Conservation (phyloP, 1,140 invertebrate species). For the Formica selysi region DNA sequence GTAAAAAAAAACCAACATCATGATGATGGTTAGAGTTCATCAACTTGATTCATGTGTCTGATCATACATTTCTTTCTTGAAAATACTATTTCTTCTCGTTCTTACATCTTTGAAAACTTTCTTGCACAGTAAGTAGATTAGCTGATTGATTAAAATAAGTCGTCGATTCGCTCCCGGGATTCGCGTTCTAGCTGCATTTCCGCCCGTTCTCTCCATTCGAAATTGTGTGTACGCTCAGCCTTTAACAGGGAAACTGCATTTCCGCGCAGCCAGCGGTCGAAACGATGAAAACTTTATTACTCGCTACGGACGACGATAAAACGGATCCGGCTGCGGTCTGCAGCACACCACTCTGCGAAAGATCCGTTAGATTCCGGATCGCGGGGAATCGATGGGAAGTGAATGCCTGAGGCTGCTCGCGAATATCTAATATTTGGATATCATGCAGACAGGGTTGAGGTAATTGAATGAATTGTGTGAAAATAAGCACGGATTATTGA, state of each 20-base stretch:
- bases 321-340: slow-evolving; percentile 47
- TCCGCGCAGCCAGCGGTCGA: slow-evolving; percentile 61
- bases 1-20: neutral
- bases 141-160: slow-evolving; percentile 51
- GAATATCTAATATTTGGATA: slow-evolving; percentile 59
- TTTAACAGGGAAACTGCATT: slow-evolving; percentile 64
- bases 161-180: slow-evolving; percentile 10
- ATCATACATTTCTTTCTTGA: neutral
- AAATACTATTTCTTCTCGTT: neutral
- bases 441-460: slow-evolving; percentile 11
- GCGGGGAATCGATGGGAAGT: slow-evolving; percentile 39
- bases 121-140: slow-evolving; percentile 2
- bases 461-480: slow-evolving; percentile 31
- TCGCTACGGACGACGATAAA: slow-evolving; percentile 56
- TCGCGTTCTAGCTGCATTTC: neutral
- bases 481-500: slow-evolving; percentile 40
- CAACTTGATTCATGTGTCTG: neutral
- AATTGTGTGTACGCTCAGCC: slow-evolving; percentile 55
- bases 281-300: slow-evolving; percentile 67
- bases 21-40: neutral
- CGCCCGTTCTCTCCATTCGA: slow-evolving; percentile 15
- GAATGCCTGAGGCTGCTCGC: neutral
- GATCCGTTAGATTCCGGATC: slow-evolving; percentile 34
- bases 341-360: slow-evolving; percentile 22
- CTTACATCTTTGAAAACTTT: slow-evolving; percentile 7